A percentile compares a stretch with the other conserved stretches of the same genome.
phyloP scores from a whole-genome alignment of 2,797 vertebrate genomes.

The Leucoraja ocellata region DNA sequence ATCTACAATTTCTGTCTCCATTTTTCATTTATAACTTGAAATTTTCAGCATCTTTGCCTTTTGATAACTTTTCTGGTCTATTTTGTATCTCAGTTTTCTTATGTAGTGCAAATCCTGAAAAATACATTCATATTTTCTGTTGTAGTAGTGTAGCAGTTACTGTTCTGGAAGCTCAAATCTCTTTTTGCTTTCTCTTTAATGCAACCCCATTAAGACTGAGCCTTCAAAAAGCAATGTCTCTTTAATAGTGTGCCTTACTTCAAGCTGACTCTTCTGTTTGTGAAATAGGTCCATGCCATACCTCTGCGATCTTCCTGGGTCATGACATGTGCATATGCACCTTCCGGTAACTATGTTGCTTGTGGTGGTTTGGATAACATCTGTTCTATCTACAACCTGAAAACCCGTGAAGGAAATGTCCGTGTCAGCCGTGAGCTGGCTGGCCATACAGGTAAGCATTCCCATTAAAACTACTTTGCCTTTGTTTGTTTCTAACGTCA shows the following conservation, averaged over 20 bases:
- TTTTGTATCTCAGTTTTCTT: neutral
- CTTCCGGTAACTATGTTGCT: slow-evolving; percentile 95
- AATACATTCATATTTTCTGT: neutral
- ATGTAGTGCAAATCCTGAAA: neutral
- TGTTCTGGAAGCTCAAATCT: neutral
- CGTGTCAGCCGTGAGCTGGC: slow-evolving; percentile 94
- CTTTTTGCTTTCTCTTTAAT: neutral
- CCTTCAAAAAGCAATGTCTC: too few relatives aligned
- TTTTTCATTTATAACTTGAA: too few relatives aligned
- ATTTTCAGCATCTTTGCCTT: too few relatives aligned
- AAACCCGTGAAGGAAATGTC: slow-evolving; percentile 96
- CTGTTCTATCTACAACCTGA: slow-evolving; percentile 98
- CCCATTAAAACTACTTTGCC: neutral
- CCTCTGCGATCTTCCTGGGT: slow-evolving; percentile 97
- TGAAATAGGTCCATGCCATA: slow-evolving; percentile 83
- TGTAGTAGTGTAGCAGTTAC: neutral
- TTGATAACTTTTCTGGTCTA: neutral
- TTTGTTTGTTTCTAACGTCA: neutral
- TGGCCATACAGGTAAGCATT: slow-evolving; percentile 83
- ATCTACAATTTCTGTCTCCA: too few relatives aligned
- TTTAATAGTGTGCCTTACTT: neutral
- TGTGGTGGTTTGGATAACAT: slow-evolving; percentile 97
- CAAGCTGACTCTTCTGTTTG: neutral
- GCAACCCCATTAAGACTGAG: neutral
- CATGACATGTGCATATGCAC: slow-evolving; percentile 96